Conservation (phyloP, 2,888 invertebrate genomes). For the Drosophila multiciliata region DNA sequence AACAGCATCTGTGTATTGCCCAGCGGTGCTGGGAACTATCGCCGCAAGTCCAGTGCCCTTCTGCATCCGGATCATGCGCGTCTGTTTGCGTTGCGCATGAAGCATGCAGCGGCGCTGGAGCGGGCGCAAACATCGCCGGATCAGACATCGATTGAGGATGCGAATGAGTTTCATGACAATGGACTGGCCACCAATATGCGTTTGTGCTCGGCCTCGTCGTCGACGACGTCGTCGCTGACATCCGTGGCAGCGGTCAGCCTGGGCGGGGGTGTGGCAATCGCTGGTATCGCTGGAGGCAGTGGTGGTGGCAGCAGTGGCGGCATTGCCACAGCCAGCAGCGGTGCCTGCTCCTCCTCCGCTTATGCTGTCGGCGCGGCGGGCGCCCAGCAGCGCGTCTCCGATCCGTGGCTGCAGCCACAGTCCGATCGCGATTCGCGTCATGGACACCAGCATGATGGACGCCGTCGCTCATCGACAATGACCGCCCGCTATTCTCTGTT, state of each 20-base stretch:
- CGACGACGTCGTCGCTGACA: constrained; percentile 87
- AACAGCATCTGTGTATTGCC: constrained; percentile 75
- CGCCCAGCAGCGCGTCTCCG: constrained; percentile 84
- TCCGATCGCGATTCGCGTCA: constrained; percentile 83
- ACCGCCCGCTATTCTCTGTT: constrained; percentile 89
- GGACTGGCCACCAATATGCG: constrained; percentile 83
- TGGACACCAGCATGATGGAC: constrained; percentile 82
- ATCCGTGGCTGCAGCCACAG: constrained; percentile 85
- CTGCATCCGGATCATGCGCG: constrained; percentile 90
- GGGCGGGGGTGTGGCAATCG: constrained; percentile 75
- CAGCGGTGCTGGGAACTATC: constrained; percentile 69
- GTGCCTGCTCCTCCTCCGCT: constrained; percentile 84
- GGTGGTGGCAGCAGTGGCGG: constrained; percentile 76
- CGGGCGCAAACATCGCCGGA: constrained; percentile 83
- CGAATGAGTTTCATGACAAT: constrained; percentile 85
- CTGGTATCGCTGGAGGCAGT: constrained; percentile 44
- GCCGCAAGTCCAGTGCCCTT: constrained; percentile 87
- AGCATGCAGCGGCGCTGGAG: constrained; percentile 83
- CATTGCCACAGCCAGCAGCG: constrained; percentile 86
- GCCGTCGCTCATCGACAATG: constrained; percentile 87
- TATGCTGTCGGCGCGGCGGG: constrained; percentile 86
- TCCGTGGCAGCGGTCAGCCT: constrained; percentile 85
- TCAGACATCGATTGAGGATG: constrained; percentile 85
- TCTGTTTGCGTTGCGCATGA: constrained; percentile 86
- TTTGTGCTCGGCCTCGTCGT: constrained; percentile 86